Evolutionary conservation across 2,797 vertebrate genomes (phyloP).

Genomic region (Pogoniulus pusillus): DNA sequence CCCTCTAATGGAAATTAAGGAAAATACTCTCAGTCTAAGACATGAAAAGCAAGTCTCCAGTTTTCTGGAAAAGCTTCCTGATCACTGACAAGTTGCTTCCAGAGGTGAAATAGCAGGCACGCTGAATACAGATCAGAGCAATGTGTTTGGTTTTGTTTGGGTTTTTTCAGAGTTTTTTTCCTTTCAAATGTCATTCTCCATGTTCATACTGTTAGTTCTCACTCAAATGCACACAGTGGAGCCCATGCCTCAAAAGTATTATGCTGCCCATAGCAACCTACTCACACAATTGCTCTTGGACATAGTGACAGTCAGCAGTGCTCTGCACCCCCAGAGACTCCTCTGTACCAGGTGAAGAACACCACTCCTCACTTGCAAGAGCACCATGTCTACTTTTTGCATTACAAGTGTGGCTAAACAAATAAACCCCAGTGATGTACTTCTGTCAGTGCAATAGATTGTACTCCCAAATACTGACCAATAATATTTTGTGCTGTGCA

Average conservation of each 20-base stretch:
- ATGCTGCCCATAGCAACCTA: neutral
- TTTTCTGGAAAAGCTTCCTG: neutral
- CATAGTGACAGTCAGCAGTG: neutral
- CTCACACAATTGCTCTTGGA: neutral
- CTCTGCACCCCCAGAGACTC: neutral
- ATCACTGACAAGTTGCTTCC: neutral
- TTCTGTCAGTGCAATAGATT: fast-evolving
- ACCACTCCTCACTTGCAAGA: neutral
- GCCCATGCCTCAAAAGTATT: neutral
- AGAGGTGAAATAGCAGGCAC: neutral
- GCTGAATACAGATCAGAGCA: neutral
- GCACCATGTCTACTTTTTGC: neutral
- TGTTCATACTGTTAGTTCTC: neutral
- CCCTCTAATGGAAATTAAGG: neutral
- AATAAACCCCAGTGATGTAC: neutral
- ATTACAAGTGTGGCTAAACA: neutral
- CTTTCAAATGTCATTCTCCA: neutral
- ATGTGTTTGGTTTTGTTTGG: neutral
- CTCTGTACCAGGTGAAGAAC: neutral
- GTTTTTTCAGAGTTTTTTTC: neutral
- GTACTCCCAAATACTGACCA: neutral
- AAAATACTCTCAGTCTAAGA: neutral
- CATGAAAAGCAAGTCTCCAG: neutral
- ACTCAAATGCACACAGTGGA: neutral
- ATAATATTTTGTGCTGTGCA: neutral